phyloP scores from a whole-genome alignment of 2,113 vertebrate genomes.

The Tetraodon nigroviridis region DNA sequence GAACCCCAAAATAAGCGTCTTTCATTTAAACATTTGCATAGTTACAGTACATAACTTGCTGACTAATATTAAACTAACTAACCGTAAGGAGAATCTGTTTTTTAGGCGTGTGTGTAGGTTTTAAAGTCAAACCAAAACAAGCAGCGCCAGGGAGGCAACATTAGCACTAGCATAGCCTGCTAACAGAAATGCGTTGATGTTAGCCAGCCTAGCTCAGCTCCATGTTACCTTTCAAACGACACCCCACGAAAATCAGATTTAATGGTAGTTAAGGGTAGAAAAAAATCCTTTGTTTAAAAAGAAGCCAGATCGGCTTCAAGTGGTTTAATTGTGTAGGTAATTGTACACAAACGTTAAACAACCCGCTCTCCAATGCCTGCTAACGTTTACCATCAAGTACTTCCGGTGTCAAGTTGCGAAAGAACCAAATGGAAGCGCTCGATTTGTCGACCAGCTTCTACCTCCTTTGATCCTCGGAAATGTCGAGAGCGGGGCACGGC shows the following conservation, averaged over 20 bases:
- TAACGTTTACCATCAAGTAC: conserved; percentile 23
- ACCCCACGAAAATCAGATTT: neutral
- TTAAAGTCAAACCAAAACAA: too few relatives aligned
- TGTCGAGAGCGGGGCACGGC: too few relatives aligned
- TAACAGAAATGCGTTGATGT: neutral
- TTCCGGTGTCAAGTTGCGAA: conserved; percentile 38
- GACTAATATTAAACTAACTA: too few relatives aligned
- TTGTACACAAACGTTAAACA: neutral
- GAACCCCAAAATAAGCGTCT: too few relatives aligned
- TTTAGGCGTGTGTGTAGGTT: too few relatives aligned
- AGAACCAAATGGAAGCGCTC: conserved; percentile 1
- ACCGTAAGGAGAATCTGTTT: too few relatives aligned
- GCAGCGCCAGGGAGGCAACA: neutral
- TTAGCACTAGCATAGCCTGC: too few relatives aligned
- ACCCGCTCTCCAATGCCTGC: too few relatives aligned
- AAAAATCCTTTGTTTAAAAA: neutral
- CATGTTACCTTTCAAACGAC: conserved; percentile 38
- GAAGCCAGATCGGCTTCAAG: too few relatives aligned
- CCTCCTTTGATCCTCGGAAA: neutral
- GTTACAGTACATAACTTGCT: too few relatives aligned
- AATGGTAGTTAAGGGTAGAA: neutral
- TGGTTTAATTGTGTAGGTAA: neutral
- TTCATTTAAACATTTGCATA: too few relatives aligned
- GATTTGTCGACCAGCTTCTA: neutral
- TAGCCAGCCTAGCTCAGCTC: conserved; percentile 29